phyloP scores from a whole-genome alignment of 2,797 vertebrate genomes.

The Liparis tanakae region DNA sequence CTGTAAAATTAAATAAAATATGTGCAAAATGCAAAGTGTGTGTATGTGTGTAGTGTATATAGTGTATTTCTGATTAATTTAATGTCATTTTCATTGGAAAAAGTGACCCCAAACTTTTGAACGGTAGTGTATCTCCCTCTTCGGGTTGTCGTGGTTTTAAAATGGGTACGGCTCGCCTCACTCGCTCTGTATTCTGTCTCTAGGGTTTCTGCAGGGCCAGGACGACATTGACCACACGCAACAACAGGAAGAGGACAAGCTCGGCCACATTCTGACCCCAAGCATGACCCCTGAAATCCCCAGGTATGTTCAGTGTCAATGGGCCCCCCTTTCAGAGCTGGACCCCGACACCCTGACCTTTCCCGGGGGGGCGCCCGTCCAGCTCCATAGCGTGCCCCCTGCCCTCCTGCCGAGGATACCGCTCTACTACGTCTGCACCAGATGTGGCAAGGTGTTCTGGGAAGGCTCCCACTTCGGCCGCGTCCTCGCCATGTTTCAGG shows the following conservation, averaged over 20 bases:
- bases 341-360: conserved; percentile 54
- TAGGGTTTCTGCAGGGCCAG: conserved; percentile 77
- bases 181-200: neutral
- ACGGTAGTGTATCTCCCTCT: too few relatives aligned
- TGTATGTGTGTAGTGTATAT: too few relatives aligned
- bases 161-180: neutral
- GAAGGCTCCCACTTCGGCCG: conserved; percentile 89
- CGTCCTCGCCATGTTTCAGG: conserved; percentile 82
- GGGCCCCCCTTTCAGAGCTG: conserved; percentile 65
- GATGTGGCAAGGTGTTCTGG: conserved; percentile 93
- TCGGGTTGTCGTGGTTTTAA: neutral
- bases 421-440: conserved; percentile 85
- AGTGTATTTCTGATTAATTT: too few relatives aligned
- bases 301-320: conserved; percentile 63
- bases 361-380: conserved; percentile 71
- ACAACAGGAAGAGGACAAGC: conserved; percentile 56
- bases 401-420: conserved; percentile 79
- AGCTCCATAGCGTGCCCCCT: conserved; percentile 78
- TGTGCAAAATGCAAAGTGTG: too few relatives aligned
- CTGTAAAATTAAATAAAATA: too few relatives aligned
- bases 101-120: too few relatives aligned
- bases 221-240: conserved; percentile 54
- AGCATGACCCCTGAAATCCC: conserved; percentile 58
- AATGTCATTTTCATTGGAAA: too few relatives aligned
- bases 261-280: conserved; percentile 47